Conservation (phyloP, 2,797 vertebrate species). For the Enteromius viviparus region DNA sequence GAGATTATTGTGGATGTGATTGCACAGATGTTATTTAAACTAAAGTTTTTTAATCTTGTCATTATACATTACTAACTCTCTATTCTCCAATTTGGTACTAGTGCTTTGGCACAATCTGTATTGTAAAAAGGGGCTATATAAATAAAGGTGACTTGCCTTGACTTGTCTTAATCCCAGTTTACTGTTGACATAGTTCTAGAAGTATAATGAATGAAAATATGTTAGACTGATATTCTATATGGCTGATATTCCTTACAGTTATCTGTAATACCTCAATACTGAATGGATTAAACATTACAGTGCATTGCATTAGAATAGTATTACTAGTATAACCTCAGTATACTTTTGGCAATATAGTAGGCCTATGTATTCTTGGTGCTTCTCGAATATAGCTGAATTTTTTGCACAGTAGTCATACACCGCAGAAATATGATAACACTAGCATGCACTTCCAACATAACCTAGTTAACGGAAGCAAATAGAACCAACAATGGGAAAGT, state of each 20-base stretch:
- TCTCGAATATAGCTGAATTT: background rate
- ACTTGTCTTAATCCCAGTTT: background rate
- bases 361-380: background rate
- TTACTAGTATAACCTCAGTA: too few species aligned
- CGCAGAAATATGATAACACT: background rate
- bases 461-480: background rate
- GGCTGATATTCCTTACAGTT: background rate
- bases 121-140: too few species aligned
- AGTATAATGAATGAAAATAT: background rate
- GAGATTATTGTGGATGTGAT: too few species aligned
- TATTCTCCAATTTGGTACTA: too few species aligned
- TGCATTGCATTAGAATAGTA: background rate
- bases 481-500: background rate
- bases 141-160: too few species aligned
- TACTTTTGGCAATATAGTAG: background rate
- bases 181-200: background rate
- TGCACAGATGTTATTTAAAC: too few species aligned
- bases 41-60: too few species aligned
- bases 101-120: too few species aligned
- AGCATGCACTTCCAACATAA: background rate
- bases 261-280: background rate
- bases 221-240: background rate
- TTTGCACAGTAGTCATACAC: background rate
- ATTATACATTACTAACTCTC: too few species aligned
- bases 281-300: background rate